Evolutionary conservation across 2,113 vertebrate genomes (phyloP).

Genomic region (Brachypodius melanocephalos): DNA sequence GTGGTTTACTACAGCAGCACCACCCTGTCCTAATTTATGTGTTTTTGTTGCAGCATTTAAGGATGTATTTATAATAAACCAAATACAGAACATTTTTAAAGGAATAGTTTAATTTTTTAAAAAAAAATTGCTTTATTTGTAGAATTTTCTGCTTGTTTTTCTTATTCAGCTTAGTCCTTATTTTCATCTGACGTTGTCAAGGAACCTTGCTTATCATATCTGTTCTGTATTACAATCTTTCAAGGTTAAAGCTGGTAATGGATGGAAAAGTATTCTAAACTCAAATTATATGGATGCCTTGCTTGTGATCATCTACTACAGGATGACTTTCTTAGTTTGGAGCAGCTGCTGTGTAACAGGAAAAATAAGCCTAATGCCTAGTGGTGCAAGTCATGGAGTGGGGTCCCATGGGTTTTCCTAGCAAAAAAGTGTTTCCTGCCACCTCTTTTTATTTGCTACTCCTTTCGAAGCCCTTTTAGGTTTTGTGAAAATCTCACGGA

Average conservation of each 20-base stretch:
- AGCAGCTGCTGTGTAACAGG: not conserved
- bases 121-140: not conserved
- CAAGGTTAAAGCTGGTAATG: not conserved
- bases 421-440: not conserved
- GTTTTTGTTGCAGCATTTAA: not conserved
- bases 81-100: not conserved
- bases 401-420: not conserved
- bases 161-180: not conserved
- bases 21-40: not conserved
- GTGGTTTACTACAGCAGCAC: not conserved
- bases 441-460: not conserved
- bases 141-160: not conserved
- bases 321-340: not conserved
- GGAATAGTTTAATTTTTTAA: not conserved
- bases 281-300: not conserved
- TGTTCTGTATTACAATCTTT: not conserved
- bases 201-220: not conserved
- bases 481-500: conserved; percentile 12
- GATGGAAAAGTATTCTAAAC: not conserved
- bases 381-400: not conserved
- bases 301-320: not conserved
- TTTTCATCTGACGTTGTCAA: not conserved
- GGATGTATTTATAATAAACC: not conserved
- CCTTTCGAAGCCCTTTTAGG: not conserved
- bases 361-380: not conserved